phyloP scores from a whole-genome alignment of 2,888 invertebrate species.

The Eueremaeus valkanovi region DNA sequence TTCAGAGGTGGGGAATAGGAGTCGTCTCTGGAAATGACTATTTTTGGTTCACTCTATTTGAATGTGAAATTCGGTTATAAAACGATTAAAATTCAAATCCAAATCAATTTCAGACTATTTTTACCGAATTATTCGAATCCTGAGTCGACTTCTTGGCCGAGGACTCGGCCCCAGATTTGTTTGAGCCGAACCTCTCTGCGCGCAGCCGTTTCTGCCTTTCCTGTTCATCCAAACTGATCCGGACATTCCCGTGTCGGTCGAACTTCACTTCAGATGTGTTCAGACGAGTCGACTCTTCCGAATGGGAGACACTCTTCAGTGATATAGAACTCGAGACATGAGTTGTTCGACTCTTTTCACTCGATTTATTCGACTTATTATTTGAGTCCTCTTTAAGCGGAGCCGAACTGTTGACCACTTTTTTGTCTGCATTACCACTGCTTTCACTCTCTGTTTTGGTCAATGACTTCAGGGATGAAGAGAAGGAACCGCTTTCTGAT shows the following conservation, averaged over 20 bases:
- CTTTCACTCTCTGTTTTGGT: slow-evolving; percentile 28
- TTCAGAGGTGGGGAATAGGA: not conserved
- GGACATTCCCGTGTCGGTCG: slow-evolving; percentile 36
- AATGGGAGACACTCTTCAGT: not conserved
- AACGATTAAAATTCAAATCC: too few relatives aligned
- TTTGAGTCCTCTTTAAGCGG: not conserved
- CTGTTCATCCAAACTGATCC: slow-evolving; percentile 32
- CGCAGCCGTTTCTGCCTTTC: slow-evolving; percentile 19
- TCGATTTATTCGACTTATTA: not conserved
- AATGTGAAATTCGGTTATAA: too few relatives aligned
- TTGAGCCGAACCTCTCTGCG: not conserved
- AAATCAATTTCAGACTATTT: not conserved
- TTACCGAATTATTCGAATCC: too few relatives aligned
- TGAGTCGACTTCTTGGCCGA: not conserved
- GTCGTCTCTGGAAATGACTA: not conserved
- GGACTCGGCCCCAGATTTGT: not conserved
- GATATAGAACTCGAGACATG: slow-evolving; percentile 28
- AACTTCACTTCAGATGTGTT: slow-evolving; percentile 8
- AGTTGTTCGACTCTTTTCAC: not conserved
- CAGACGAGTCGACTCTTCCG: not conserved
- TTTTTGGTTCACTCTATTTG: slow-evolving; percentile 4
- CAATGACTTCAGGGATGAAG: slow-evolving; percentile 2
- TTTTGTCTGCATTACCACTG: slow-evolving; percentile 6
- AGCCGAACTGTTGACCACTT: not conserved
- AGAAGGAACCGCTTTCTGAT: slow-evolving; percentile 17